Percentiles rank a stretch among this genome's conserved stretches.
Conservation (phyloP, 2,113 vertebrate genomes). For the Clinocottus analis region DNA sequence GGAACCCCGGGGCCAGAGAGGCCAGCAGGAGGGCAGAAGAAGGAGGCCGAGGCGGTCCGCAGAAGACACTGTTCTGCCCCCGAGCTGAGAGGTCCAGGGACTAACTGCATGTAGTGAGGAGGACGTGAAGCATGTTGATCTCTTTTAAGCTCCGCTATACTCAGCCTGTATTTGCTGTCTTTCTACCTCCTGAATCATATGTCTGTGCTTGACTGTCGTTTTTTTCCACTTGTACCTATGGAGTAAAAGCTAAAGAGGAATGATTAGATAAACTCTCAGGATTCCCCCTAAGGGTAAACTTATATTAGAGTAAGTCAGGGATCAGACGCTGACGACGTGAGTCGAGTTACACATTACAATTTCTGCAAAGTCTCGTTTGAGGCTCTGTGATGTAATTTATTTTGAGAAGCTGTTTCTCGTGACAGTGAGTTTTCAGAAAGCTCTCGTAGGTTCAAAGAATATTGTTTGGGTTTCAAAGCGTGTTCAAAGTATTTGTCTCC, state of each 20-base stretch:
- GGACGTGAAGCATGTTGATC: constrained; percentile 3
- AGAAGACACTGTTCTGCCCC: constrained; percentile 80
- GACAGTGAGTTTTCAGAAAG: constrained; percentile 4
- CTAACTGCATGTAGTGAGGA: constrained; percentile 34
- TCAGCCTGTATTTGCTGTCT: constrained; percentile 38
- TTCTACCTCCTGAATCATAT: constrained; percentile 69
- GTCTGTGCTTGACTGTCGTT: constrained; percentile 36
- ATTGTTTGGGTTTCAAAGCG: constrained; percentile 21
- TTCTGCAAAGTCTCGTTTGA: background rate
- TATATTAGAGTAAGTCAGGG: constrained; percentile 32
- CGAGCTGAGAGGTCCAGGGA: constrained; percentile 56
- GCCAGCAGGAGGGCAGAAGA: constrained; percentile 10
- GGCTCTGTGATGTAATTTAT: background rate
- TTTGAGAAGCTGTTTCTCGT: constrained; percentile 7
- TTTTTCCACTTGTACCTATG: constrained; percentile 10
- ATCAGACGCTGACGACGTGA: constrained; percentile 8
- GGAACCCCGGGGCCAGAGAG: background rate
- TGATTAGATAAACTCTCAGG: constrained; percentile 42
- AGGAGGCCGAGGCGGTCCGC: constrained; percentile 27
- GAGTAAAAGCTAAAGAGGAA: constrained; percentile 18
- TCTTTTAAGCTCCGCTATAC: constrained; percentile 38
- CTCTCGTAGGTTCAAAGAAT: constrained; percentile 1
- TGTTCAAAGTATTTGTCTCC: constrained; percentile 16
- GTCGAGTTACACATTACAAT: background rate
- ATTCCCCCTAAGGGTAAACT: constrained; percentile 1